Evolutionary conservation across 2,113 vertebrate species (phyloP).

Genomic region (Eonycteris spelaea): DNA sequence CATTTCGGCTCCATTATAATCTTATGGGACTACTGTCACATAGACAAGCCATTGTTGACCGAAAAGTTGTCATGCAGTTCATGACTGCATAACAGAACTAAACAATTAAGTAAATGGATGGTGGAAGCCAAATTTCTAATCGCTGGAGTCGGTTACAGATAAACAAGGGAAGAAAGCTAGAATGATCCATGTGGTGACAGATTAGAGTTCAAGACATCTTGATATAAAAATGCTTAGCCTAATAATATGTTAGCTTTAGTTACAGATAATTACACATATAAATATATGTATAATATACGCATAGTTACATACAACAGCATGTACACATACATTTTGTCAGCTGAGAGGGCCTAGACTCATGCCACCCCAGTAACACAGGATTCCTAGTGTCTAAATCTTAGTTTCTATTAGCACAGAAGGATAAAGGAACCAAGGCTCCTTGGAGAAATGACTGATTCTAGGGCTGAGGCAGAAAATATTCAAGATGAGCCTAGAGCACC

Average conservation of each 20-base stretch:
- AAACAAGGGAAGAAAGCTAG: background rate
- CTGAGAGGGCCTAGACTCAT: background rate
- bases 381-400: background rate
- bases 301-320: background rate
- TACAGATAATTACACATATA: background rate
- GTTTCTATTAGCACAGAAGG: background rate
- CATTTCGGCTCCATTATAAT: background rate
- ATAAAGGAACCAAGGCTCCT: background rate
- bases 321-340: background rate
- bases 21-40: background rate
- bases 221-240: background rate
- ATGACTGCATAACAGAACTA: background rate
- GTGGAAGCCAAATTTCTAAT: background rate
- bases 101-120: background rate
- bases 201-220: background rate
- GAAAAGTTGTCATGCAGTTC: background rate
- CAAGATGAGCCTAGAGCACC: too few species aligned
- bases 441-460: too few species aligned
- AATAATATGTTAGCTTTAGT: background rate
- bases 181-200: background rate
- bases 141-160: background rate
- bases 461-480: too few species aligned
- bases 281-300: too few species aligned
- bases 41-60: background rate
- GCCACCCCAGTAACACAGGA: background rate